Percentiles rank a stretch among this genome's conserved stretches.
These are phyloP conservation scores for Aporophyla nigra DNA, from an alignment of 2,888 invertebrate species.

Conservation along the genomic window DNA sequence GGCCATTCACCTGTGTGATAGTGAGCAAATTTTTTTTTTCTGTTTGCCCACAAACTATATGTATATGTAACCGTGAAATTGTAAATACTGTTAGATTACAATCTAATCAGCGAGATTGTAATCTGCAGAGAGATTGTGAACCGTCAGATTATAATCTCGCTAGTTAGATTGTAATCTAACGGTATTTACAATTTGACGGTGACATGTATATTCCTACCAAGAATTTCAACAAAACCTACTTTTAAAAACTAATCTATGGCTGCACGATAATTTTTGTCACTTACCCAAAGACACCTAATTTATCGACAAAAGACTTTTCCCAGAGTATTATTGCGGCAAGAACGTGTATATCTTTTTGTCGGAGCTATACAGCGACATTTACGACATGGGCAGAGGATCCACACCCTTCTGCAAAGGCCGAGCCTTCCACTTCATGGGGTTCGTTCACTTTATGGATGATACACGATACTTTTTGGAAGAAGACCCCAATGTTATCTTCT, in stretches of 20 bases:
- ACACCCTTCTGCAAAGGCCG: conserved; percentile 83
- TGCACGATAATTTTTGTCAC: neutral
- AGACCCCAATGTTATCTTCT: conserved; percentile 83
- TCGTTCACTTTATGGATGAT: conserved; percentile 85
- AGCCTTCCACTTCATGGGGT: conserved; percentile 85
- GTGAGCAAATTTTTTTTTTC: too few relatives aligned
- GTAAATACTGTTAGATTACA: too few relatives aligned
- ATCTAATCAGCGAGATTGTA: too few relatives aligned
- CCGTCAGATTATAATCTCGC: too few relatives aligned
- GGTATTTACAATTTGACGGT: too few relatives aligned
- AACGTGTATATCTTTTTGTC: conserved; percentile 86
- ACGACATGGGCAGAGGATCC: conserved; percentile 83
- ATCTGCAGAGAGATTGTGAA: too few relatives aligned
- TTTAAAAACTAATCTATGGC: neutral
- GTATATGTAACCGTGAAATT: too few relatives aligned
- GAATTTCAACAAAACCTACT: neutral
- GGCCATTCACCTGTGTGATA: too few relatives aligned
- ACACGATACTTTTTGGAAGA: conserved; percentile 83
- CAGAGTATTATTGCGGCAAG: conserved; percentile 87
- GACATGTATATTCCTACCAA: too few relatives aligned
- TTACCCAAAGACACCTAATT: conserved; percentile 7
- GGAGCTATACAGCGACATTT: conserved; percentile 86
- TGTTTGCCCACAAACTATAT: too few relatives aligned
- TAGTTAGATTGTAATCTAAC: too few relatives aligned
- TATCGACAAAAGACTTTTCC: conserved; percentile 40